phyloP scores from a whole-genome alignment of 2,113 vertebrate species.

The Oreochromis aureus region DNA sequence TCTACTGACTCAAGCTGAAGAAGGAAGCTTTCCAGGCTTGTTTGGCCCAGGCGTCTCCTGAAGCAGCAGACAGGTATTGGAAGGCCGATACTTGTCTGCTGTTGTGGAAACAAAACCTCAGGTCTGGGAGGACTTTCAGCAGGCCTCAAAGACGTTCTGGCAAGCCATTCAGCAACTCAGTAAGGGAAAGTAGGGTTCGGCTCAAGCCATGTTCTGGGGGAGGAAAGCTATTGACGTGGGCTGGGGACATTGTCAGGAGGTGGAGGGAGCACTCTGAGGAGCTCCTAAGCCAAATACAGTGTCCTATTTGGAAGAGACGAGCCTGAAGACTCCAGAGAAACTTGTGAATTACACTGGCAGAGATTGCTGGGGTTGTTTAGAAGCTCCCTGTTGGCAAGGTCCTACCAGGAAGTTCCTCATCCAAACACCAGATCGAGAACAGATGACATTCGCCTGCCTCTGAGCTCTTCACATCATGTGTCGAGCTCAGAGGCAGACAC shows the following conservation, averaged over 20 bases:
- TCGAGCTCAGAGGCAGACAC: neutral
- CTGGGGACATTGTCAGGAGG: neutral
- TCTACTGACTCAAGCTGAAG: rapidly evolving
- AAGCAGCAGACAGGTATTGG: rapidly evolving
- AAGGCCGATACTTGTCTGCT: rapidly evolving
- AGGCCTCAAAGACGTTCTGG: neutral
- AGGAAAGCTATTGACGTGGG: neutral
- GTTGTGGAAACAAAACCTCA: neutral
- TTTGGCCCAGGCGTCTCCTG: neutral
- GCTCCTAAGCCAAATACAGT: neutral
- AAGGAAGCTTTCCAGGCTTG: neutral
- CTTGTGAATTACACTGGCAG: neutral
- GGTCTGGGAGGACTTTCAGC: neutral
- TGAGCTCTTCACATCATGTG: too few relatives aligned
- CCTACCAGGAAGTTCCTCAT: neutral
- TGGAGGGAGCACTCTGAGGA: neutral
- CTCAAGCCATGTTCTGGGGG: neutral
- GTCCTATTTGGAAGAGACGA: neutral
- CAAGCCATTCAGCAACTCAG: rapidly evolving
- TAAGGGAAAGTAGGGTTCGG: neutral
- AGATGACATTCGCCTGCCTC: neutral
- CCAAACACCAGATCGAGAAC: neutral
- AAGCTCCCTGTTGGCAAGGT: neutral
- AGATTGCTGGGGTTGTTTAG: neutral
- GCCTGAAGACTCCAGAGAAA: neutral